Evolutionary conservation across 1,140 invertebrate genomes (phyloP), one percentile per base, ranked within the genome.

Genomic region (Trinorchestia longiramus): DNA sequence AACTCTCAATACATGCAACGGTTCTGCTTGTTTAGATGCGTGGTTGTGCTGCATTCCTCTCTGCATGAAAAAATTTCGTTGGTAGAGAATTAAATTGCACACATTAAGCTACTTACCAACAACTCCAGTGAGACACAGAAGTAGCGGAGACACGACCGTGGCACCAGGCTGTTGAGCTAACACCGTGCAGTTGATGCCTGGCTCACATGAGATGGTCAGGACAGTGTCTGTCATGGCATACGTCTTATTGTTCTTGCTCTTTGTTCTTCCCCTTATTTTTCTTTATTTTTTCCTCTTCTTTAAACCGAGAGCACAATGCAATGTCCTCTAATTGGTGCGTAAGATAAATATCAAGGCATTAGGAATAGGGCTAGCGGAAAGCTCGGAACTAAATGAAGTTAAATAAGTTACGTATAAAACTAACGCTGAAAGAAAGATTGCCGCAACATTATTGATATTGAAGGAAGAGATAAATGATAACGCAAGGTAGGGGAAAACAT

Each of bases 101-200:
- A 95, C 43, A 62, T 41, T 15, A 95, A 47, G 43, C 40, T 36
- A 96, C 94, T 95, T 43, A 96, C 96, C 96, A 47, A 96, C 47
- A 23, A 96, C 96, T 6, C 96, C 96, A n/a, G 95, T 96, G 41
- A 96, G 95, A 43, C 77, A 96, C 23, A 96, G 95, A 15, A 96
- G 96, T 36, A 96, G 95, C 0, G 96, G 96, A 0, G 96, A 96
- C 15, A 96, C 95, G 4, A 96, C 96, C 40, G 96, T 96, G 41
- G 96, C 96, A 0, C 96, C 96, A 1, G 96, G 96, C 42, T 96
- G 95, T 3, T 6, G 44, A 43, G 94, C 62, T 0, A 96, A 95
- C 0, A 53, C 95, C 0, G 96, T 95, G 47, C 96, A 96, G 95
- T 95, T 96, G 0, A 96, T 95, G 41, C 96, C 96, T 0, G 57